Evolutionary conservation across 1,140 invertebrate genomes (phyloP).

Genomic region (Drosophila bifasciata): DNA sequence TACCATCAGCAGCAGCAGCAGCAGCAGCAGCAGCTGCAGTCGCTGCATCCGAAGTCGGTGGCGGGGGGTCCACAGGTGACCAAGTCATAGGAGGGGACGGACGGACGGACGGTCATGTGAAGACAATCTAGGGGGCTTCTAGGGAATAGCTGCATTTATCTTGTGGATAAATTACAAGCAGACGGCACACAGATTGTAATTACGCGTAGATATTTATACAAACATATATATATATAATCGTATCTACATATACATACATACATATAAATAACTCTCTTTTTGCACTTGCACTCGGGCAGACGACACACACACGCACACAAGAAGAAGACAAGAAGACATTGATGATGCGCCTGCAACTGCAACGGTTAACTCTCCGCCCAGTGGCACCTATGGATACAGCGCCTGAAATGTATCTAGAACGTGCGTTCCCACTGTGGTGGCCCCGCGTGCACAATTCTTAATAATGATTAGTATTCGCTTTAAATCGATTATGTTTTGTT

Average conservation of each 20-base stretch:
- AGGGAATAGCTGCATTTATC: slow-evolving; percentile 70
- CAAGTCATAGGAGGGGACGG: slow-evolving; percentile 70
- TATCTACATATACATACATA: too few relatives aligned
- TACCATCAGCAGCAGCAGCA: slow-evolving; percentile 30
- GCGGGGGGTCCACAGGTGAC: slow-evolving; percentile 31
- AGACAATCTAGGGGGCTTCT: slow-evolving; percentile 32
- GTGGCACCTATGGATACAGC: slow-evolving; percentile 72
- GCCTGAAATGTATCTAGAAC: slow-evolving; percentile 69
- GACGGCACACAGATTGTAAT: slow-evolving; percentile 64
- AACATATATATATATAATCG: background rate
- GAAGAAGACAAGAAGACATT: slow-evolving; percentile 25
- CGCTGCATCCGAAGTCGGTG: slow-evolving; percentile 42
- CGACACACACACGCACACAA: too few relatives aligned
- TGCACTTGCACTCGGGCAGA: slow-evolving; percentile 51
- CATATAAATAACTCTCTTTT: slow-evolving; percentile 21
- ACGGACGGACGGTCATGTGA: background rate
- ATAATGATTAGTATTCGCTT: slow-evolving; percentile 73
- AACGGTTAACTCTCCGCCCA: slow-evolving; percentile 69
- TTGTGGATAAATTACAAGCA: slow-evolving; percentile 68
- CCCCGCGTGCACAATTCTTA: slow-evolving; percentile 16
- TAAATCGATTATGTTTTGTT: slow-evolving; percentile 71
- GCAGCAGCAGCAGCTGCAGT: slow-evolving; percentile 43
- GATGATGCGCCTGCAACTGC: slow-evolving; percentile 65
- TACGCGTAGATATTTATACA: slow-evolving; percentile 58
- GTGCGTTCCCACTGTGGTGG: slow-evolving; percentile 63